A percentile compares a stretch with the other conserved stretches of the same genome.
Conservation (phyloP, 2,888 invertebrate species). For the Xanthia togata region DNA sequence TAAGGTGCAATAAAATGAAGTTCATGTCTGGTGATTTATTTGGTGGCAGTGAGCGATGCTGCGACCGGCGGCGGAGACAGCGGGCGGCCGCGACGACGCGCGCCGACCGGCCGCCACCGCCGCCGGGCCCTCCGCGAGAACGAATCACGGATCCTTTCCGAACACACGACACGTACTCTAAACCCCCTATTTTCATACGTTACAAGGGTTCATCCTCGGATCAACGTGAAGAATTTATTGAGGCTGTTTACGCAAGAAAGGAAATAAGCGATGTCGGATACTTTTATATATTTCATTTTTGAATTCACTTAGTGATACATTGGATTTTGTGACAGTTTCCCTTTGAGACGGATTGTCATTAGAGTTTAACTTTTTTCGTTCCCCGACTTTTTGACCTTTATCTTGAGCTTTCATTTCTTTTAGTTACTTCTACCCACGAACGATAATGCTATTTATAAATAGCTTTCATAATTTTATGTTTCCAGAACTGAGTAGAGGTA, state of each 20-base stretch:
- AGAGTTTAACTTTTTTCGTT: slow-evolving; percentile 5
- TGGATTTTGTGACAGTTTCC: slow-evolving; percentile 35
- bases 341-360: slow-evolving; percentile 22
- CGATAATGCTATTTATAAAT: slow-evolving; percentile 4
- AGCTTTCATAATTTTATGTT: slow-evolving; percentile 5
- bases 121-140: slow-evolving; percentile 60
- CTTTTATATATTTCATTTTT: slow-evolving; percentile 64
- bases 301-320: slow-evolving; percentile 56
- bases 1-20: slow-evolving; percentile 54
- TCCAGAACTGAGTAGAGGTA: not conserved
- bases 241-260: slow-evolving; percentile 79
- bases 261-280: slow-evolving; percentile 70
- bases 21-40: slow-evolving; percentile 62
- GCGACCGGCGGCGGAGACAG: slow-evolving; percentile 46
- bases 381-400: slow-evolving; percentile 12
- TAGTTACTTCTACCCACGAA: slow-evolving; percentile 1
- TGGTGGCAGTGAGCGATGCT: slow-evolving; percentile 74
- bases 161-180: slow-evolving; percentile 69
- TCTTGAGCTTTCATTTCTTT: slow-evolving; percentile 10
- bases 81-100: slow-evolving; percentile 58
- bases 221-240: slow-evolving; percentile 86
- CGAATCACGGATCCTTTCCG: slow-evolving; percentile 76
- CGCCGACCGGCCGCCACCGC: slow-evolving; percentile 15
- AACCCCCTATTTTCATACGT: slow-evolving; percentile 85
- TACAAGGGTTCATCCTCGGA: slow-evolving; percentile 82